phyloP scores from a whole-genome alignment of 2,888 invertebrate species.

The Ichneumon xanthorius region DNA sequence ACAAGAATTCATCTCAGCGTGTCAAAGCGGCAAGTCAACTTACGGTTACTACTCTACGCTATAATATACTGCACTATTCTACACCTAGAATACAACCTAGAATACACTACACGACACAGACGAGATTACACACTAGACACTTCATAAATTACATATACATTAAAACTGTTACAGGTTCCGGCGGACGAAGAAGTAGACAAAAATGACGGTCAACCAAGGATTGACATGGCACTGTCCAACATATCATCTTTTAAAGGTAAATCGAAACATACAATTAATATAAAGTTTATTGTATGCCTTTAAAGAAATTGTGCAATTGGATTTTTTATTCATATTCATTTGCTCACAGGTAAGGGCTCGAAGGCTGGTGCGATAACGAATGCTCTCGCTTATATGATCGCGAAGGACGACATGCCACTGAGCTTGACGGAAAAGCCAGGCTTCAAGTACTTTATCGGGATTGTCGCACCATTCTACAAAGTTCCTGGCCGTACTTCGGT shows the following conservation, averaged over 20 bases:
- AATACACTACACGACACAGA: too few species aligned
- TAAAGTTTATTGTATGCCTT: neutral
- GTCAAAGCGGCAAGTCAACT: too few species aligned
- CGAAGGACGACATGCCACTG: constrained; percentile 44
- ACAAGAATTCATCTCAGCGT: neutral
- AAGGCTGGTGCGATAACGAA: constrained; percentile 24
- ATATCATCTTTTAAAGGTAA: neutral
- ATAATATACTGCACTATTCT: too few species aligned
- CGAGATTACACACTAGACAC: too few species aligned
- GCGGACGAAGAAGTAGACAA: too few species aligned
- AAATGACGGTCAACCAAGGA: neutral
- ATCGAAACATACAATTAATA: neutral
- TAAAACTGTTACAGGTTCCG: too few species aligned
- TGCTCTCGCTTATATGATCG: constrained; percentile 54
- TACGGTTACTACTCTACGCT: too few species aligned
- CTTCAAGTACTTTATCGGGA: constrained; percentile 35
- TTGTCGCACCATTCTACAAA: constrained; percentile 48
- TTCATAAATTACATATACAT: too few species aligned
- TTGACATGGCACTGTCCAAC: neutral
- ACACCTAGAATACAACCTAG: too few species aligned
- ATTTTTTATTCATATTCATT: neutral
- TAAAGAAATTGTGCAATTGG: neutral
- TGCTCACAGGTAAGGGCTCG: constrained; percentile 8
- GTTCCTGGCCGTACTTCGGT: constrained; percentile 46
- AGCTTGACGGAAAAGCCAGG: constrained; percentile 39